Evolutionary conservation across 2,888 invertebrate species (phyloP), one percentile per base, ranked within the genome.

Genomic region (Bruchidius siliquastri): DNA sequence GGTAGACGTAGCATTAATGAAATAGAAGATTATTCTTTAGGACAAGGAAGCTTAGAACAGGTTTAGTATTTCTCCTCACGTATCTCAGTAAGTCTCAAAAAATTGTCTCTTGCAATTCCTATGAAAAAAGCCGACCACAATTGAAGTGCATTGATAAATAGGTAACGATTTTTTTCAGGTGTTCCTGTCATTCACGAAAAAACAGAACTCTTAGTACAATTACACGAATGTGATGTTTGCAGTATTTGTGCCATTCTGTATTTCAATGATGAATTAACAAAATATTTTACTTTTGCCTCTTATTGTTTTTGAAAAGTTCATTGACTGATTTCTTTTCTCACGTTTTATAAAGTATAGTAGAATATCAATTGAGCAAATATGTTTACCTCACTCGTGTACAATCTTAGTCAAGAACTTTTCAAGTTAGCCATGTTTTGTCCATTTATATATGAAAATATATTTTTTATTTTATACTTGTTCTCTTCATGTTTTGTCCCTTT

Each of bases 11-110:
- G 74, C 4, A 76, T 81, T 71, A 78, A 86, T 0, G 88, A 90
- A 75, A 89, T 94, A 10, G 94, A 94, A 83, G 95, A 95, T 85
- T 96, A 96, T 86, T 93, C 92, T 67, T 90, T 96, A 77, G 92
- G 93, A 71, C 95, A 96, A 87, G 94, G 94, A 0, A 93, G 93
- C 68, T 87, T 96, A 71, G 96, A 96, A 86, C 94, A 95, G 87
- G 87, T 86, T 79, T 75, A 76, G 8, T 4, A 32, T 21, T 67
- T 22, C 20, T 49, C 18, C 49, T 71, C 26, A n/a, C n/a, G n/a
- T n/a, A n/a, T n/a, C n/a, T n/a, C n/a, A n/a, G n/a, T n/a, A n/a
- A n/a, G n/a, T n/a, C n/a, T n/a, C n/a, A n/a, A n/a, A n/a, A n/a
- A n/a, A n/a, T n/a, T n/a, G n/a, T n/a, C n/a, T n/a, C n/a, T n/a